Percentiles rank a stretch among this genome's conserved stretches.
phyloP scores from a whole-genome alignment of 2,797 vertebrate genomes.

The Myripristis murdjan region DNA sequence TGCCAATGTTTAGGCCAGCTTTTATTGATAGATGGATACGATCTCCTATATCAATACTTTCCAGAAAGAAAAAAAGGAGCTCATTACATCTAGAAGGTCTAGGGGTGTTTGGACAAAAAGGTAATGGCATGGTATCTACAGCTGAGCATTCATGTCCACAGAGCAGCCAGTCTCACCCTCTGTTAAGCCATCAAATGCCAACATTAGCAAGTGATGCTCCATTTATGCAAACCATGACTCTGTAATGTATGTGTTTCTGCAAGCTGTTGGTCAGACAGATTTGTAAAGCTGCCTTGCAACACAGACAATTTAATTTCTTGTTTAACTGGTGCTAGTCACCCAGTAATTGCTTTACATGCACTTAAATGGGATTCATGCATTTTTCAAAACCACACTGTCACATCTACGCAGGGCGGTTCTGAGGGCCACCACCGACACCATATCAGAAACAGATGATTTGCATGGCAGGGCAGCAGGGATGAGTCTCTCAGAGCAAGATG shows the following conservation, averaged over 20 bases:
- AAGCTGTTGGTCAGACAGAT: slow-evolving; percentile 28
- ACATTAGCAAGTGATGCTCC: slow-evolving; percentile 34
- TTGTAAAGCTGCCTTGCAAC: slow-evolving; percentile 37
- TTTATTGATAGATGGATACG: slow-evolving; percentile 42
- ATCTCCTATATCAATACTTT: slow-evolving; percentile 37
- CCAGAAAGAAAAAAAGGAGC: slow-evolving; percentile 45
- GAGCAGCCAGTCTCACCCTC: slow-evolving; percentile 25
- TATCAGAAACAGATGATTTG: slow-evolving; percentile 52
- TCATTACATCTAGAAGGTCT: slow-evolving; percentile 45
- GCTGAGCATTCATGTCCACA: slow-evolving; percentile 51
- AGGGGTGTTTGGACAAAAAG: slow-evolving; percentile 28
- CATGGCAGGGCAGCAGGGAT: slow-evolving; percentile 22
- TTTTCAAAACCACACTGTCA: slow-evolving; percentile 36
- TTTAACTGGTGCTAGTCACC: slow-evolving; percentile 31
- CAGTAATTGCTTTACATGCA: slow-evolving; percentile 32
- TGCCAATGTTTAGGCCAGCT: slow-evolving; percentile 31
- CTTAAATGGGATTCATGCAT: slow-evolving; percentile 61
- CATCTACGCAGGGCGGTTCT: neutral
- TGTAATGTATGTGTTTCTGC: neutral
- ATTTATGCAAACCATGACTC: slow-evolving; percentile 46
- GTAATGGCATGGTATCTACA: slow-evolving; percentile 40
- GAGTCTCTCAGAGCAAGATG: slow-evolving; percentile 18
- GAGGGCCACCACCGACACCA: neutral
- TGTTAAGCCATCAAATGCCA: slow-evolving; percentile 47
- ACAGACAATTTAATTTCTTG: slow-evolving; percentile 45